Conservation (phyloP, 1,140 invertebrate species). For the Brachionus paranguensis region DNA sequence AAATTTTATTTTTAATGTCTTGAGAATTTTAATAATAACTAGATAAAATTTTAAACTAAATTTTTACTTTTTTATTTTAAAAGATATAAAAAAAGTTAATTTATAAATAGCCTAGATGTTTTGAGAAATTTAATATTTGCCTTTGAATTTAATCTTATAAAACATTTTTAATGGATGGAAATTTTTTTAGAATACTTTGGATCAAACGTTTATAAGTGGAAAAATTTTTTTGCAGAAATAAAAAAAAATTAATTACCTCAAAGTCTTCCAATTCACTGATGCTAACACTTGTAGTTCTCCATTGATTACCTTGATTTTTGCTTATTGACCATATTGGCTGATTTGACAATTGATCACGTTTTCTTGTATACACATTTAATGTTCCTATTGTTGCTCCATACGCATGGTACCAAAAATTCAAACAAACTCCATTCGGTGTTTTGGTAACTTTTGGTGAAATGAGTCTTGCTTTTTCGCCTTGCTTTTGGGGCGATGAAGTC, state of each 20-base stretch:
- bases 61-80: no score
- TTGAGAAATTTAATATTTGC: no score
- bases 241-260: background rate
- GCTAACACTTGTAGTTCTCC: constrained; percentile 44
- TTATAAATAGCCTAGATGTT: no score
- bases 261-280: background rate
- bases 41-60: no score
- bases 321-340: constrained; percentile 43
- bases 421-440: background rate
- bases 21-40: no score
- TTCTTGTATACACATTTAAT: constrained; percentile 48
- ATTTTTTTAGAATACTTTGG: no score
- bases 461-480: constrained; percentile 43
- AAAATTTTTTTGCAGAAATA: no score
- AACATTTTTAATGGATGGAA: no score
- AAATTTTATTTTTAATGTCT: no score
- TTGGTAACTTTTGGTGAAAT: constrained; percentile 39
- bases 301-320: constrained; percentile 48
- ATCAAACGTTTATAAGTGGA: no score
- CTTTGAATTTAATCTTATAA: no score
- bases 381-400: constrained; percentile 45
- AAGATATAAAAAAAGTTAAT: no score
- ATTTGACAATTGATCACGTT: constrained; percentile 44
- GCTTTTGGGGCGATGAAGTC: constrained; percentile 14
- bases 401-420: constrained; percentile 47